A percentile compares a stretch with the other conserved stretches of the same genome.
Evolutionary conservation across 2,113 vertebrate genomes (phyloP).

Genomic region (Melanocharis versteri): DNA sequence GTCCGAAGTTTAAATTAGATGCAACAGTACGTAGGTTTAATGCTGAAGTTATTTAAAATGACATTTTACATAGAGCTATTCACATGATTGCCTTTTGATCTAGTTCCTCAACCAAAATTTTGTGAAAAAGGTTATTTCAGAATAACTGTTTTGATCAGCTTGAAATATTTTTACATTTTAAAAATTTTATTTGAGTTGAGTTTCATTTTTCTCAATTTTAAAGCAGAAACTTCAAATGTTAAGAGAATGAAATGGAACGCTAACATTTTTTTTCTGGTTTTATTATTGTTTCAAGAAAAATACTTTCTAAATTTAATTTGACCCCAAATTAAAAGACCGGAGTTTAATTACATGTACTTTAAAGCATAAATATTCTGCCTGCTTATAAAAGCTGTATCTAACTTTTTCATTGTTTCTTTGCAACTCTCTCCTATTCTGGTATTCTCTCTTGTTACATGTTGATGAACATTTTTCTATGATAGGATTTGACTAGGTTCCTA

Average conservation of each 20-base stretch:
- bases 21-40: not conserved
- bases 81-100: not conserved
- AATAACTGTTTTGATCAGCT: not conserved
- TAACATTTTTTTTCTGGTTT: not conserved
- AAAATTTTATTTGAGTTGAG: not conserved
- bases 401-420: not conserved
- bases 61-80: not conserved
- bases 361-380: not conserved
- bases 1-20: slow-evolving; percentile 1
- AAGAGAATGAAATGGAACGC: not conserved
- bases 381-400: not conserved
- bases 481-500: not conserved
- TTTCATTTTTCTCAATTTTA: not conserved
- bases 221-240: not conserved
- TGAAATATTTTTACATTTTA: not conserved
- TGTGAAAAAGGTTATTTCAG: not conserved
- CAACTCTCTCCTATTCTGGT: not conserved
- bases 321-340: accelerated
- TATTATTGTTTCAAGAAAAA: not conserved
- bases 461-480: not conserved
- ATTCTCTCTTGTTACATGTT: not conserved
- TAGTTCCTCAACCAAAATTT: not conserved
- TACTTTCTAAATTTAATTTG: not conserved
- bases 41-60: not conserved
- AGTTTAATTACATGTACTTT: not conserved